Evolutionary conservation across 2,888 invertebrate genomes (phyloP), one percentile per base, ranked within the genome.

Genomic region (Spisula subtruncata): DNA sequence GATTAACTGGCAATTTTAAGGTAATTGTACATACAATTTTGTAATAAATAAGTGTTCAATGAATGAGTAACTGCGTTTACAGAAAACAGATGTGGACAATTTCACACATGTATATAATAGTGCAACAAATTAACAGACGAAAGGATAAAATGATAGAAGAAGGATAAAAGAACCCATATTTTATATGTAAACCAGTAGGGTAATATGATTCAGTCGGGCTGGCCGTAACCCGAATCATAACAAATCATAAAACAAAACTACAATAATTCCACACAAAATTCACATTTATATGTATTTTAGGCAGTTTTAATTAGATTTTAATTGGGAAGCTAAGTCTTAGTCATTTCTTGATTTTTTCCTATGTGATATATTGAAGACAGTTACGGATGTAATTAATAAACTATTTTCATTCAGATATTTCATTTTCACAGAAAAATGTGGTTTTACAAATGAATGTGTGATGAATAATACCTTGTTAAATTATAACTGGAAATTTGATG

Each of bases 251-350:
- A 66, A 66, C 60, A 25, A 20, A 66, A 25, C 60, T 66, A 66
- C 1, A 66, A 10, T 25, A 66, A 25, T 25, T 25, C 25, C 25
- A 66, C 60, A 66, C 4, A 66, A 66, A 66, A 25, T 25, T 25
- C 25, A 12, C 25, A 25, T n/a, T 25, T 66, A 66, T 25, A 25
- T 12, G 5, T 66, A 56, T 66, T 66, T 25, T 66, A 25, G 4
- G 60, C 25, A 25, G 60, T 25, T 66, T 66, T 66, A 66, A 66
- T 66, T 25, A 66, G 60, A 66, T 66, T 25, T 66, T 66, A 66
- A 66, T 66, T 12, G 60, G 12, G 6, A 66, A 66, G n/a, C n/a
- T n/a, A 1, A 12, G 25, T 66, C 60, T 66, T 66, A 66, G n/a
- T 66, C 60, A 66, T 25, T 12, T 10, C 25, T 25, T 66, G 60